A percentile compares a stretch with the other conserved stretches of the same genome.
Evolutionary conservation across 2,113 vertebrate genomes (phyloP).

Genomic region (Struthidea cinerea): DNA sequence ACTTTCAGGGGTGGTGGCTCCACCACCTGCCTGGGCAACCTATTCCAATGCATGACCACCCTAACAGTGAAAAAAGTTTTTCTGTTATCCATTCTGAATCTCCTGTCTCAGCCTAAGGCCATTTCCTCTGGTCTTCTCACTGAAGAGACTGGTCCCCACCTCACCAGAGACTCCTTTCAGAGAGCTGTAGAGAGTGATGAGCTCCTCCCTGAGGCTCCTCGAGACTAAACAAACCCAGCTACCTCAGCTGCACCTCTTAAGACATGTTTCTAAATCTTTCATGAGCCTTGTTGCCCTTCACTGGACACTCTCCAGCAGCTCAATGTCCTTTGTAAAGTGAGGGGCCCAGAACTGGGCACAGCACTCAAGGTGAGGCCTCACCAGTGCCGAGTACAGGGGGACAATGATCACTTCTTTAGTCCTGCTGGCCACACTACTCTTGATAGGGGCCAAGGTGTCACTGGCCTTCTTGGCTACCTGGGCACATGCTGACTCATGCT

Average conservation of each 20-base stretch:
- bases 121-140: not conserved
- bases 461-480: not conserved
- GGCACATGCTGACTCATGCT: not conserved
- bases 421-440: not conserved
- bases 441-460: not conserved
- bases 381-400: not conserved
- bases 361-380: not conserved
- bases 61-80: not conserved
- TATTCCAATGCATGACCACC: not conserved
- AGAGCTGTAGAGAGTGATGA: not conserved
- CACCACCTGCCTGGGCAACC: not conserved
- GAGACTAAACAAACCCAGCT: not conserved
- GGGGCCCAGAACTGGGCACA: not conserved
- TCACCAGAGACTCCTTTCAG: not conserved
- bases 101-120: not conserved
- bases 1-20: not conserved
- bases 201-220: not conserved
- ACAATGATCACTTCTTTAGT: fast-evolving
- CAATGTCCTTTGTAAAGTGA: not conserved
- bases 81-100: not conserved
- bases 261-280: not conserved
- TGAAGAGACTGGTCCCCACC: not conserved
- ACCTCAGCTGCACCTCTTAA: not conserved
- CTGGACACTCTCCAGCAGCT: not conserved
- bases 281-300: not conserved